phyloP scores from a whole-genome alignment of 2,797 vertebrate genomes.

The Heteromormyrus szaboi region DNA sequence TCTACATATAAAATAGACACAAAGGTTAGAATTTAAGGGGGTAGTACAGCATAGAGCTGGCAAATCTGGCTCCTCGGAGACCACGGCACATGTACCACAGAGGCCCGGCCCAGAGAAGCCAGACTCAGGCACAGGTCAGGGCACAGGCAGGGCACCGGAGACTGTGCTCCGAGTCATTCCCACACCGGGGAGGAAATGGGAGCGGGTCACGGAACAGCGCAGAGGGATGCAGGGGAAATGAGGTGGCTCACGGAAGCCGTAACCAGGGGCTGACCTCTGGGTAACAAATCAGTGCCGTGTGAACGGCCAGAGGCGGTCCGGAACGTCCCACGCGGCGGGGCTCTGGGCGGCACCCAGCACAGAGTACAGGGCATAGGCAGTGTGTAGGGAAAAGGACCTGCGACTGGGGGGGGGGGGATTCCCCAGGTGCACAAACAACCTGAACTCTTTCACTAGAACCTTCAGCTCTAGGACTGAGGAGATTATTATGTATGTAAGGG shows the following conservation, averaged over 20 bases:
- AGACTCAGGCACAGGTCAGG: neutral
- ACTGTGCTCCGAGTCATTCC: neutral
- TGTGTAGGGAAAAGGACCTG: neutral
- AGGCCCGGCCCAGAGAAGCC: neutral
- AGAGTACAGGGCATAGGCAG: neutral
- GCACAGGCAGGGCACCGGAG: neutral
- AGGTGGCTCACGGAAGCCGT: constrained; percentile 28
- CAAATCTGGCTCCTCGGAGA: neutral
- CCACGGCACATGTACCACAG: neutral
- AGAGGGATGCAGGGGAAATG: constrained; percentile 52
- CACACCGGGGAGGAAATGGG: constrained; percentile 52
- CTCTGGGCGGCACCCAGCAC: neutral
- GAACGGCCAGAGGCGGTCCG: neutral
- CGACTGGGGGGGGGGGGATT: neutral
- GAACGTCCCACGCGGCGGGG: neutral
- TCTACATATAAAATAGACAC: neutral
- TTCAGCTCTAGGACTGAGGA: neutral
- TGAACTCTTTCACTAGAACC: neutral
- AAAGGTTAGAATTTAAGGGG: neutral
- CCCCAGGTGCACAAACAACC: neutral
- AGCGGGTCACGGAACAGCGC: constrained; percentile 47
- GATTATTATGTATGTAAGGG: neutral
- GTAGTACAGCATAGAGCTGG: neutral
- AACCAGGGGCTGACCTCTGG: neutral
- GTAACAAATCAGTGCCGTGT: neutral